Percentiles rank a stretch among this genome's conserved stretches.
Conservation (phyloP, 2,888 invertebrate genomes). For the Ectemnius continuus region DNA sequence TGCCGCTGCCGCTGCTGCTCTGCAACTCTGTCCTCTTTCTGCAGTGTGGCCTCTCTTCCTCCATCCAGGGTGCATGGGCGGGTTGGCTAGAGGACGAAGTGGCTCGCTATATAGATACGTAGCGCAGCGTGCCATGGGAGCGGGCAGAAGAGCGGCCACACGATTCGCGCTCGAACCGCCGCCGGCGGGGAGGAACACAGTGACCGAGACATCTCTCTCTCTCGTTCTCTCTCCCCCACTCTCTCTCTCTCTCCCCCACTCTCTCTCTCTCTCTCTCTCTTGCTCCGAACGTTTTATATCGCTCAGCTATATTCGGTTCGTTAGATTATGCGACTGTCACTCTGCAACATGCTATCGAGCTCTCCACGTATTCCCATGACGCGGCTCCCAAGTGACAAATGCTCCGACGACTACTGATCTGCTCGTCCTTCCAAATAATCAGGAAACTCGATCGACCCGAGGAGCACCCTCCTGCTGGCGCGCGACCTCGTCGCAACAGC, state of each 20-base stretch:
- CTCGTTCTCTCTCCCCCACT: conserved; percentile 20
- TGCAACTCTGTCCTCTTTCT: neutral
- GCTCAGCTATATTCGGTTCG: conserved; percentile 69
- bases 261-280: conserved; percentile 20
- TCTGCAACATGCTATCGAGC: conserved; percentile 61
- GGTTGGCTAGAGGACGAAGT: conserved; percentile 41
- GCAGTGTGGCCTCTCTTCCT: neutral
- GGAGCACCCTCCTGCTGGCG: too few relatives aligned
- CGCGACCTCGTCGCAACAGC: neutral
- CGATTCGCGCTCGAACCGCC: conserved; percentile 51
- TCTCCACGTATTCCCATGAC: conserved; percentile 56
- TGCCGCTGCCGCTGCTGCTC: neutral
- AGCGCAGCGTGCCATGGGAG: conserved; percentile 32
- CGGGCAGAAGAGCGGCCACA: conserved; percentile 38
- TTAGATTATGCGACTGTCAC: conserved; percentile 68
- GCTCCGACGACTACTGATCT: conserved; percentile 26
- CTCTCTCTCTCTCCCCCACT: conserved; percentile 33
- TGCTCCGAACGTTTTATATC: conserved; percentile 59
- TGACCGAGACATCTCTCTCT: conserved; percentile 43
- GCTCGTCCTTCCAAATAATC: conserved; percentile 11
- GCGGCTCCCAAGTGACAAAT: conserved; percentile 34
- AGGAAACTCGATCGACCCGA: neutral
- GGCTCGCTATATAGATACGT: conserved; percentile 39
- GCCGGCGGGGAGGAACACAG: conserved; percentile 36
- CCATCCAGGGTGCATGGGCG: conserved; percentile 44